Conservation (phyloP, 1,140 invertebrate genomes). For the Caerostris darwini region DNA sequence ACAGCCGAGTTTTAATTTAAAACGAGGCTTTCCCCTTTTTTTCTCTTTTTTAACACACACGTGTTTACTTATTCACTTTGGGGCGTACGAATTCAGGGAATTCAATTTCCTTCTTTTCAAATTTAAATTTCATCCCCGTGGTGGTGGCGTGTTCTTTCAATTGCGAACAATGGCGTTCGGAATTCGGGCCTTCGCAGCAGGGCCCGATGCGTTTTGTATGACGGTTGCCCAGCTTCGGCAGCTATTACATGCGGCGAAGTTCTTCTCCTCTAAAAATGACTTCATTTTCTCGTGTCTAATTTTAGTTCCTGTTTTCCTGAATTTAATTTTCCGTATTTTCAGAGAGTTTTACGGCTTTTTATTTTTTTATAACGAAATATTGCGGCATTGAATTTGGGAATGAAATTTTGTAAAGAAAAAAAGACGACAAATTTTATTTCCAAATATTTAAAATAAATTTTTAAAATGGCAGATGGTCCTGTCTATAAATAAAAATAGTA, state of each 20-base stretch:
- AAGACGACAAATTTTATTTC: too few species aligned
- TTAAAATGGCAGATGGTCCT: too few species aligned
- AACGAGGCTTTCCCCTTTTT: not conserved
- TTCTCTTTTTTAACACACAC: not conserved
- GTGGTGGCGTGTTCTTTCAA: slow-evolving; percentile 39
- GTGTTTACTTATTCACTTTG: slow-evolving; percentile 62
- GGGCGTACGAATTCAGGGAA: slow-evolving; percentile 6
- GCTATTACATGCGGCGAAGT: not conserved
- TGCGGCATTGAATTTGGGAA: too few species aligned
- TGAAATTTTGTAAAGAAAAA: too few species aligned
- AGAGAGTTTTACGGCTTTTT: too few species aligned
- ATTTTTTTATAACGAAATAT: too few species aligned
- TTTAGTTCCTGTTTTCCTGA: not conserved
- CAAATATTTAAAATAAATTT: too few species aligned
- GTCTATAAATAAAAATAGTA: too few species aligned
- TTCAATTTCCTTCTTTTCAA: slow-evolving; percentile 72
- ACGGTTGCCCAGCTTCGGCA: not conserved
- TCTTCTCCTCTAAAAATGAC: not conserved
- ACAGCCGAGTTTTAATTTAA: slow-evolving; percentile 61
- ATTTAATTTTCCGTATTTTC: too few species aligned
- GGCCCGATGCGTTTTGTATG: not conserved
- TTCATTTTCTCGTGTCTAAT: slow-evolving; percentile 36
- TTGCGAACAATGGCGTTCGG: slow-evolving; percentile 51
- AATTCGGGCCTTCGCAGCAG: not conserved
- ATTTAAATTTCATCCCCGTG: slow-evolving; percentile 65